Evolutionary conservation across 2,797 vertebrate species (phyloP).

Genomic region (Hirundo rustica): DNA sequence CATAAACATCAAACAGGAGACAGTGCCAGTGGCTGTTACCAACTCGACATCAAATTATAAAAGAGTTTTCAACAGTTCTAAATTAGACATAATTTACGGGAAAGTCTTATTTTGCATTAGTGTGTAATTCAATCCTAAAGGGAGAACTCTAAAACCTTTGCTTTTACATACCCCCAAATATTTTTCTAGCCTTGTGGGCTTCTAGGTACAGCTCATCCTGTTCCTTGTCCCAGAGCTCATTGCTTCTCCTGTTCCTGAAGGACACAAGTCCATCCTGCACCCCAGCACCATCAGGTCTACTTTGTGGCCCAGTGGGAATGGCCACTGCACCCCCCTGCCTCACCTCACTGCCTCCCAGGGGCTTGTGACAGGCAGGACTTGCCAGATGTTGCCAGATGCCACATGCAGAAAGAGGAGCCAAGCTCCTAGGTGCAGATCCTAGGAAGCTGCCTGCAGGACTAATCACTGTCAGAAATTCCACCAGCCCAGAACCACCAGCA

Average conservation of each 20-base stretch:
- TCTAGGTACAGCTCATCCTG: background rate
- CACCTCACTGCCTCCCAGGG: background rate
- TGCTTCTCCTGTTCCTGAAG: background rate
- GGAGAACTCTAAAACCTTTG: background rate
- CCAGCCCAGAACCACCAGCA: background rate
- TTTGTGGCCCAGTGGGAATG: background rate
- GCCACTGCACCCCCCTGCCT: background rate
- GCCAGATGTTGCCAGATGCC: background rate
- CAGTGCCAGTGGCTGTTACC: background rate
- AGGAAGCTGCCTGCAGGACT: too few species aligned
- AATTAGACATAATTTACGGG: background rate
- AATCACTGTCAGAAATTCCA: background rate
- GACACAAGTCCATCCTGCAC: background rate
- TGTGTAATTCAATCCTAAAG: background rate
- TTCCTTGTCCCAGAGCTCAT: background rate
- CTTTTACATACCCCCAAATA: background rate
- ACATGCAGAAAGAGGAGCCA: background rate
- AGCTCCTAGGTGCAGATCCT: background rate
- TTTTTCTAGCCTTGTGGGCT: background rate
- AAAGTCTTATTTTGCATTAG: background rate
- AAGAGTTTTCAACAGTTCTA: background rate
- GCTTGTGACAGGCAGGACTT: background rate
- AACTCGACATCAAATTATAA: background rate
- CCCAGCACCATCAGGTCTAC: background rate
- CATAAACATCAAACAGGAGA: background rate